A percentile compares a stretch with the other conserved stretches of the same genome.
Evolutionary conservation across 2,113 vertebrate species (phyloP).

Genomic region (Cisticola juncidis): DNA sequence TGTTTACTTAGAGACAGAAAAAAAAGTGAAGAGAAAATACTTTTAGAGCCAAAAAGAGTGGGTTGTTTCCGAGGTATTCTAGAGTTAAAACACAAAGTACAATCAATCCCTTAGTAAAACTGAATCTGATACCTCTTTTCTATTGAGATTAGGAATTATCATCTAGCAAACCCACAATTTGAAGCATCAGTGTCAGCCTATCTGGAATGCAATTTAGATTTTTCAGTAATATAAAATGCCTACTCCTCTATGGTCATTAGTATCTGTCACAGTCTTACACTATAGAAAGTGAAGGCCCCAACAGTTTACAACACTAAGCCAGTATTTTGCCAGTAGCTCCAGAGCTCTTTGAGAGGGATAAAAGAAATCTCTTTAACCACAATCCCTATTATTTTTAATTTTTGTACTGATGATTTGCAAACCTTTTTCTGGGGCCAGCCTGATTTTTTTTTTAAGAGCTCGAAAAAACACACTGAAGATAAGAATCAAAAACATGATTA

Average conservation of each 20-base stretch:
- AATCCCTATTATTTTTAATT: not conserved
- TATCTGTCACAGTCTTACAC: slow-evolving; percentile 45
- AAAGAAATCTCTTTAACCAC: not conserved
- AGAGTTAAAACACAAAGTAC: slow-evolving; percentile 49
- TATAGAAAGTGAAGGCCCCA: slow-evolving; percentile 17
- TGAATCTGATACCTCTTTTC: slow-evolving; percentile 64
- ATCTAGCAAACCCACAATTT: slow-evolving; percentile 50
- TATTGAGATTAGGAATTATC: slow-evolving; percentile 62
- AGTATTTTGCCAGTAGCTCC: not conserved
- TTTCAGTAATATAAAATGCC: slow-evolving; percentile 41
- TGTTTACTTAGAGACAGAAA: not conserved
- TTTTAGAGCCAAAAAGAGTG: not conserved
- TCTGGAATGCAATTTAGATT: slow-evolving; percentile 57
- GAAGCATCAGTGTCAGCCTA: slow-evolving; percentile 56
- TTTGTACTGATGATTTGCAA: not conserved
- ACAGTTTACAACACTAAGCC: not conserved
- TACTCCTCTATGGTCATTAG: slow-evolving; percentile 45
- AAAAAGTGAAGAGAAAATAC: not conserved
- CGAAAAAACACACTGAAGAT: not conserved
- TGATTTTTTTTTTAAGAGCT: not conserved
- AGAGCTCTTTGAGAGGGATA: not conserved
- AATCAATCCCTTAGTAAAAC: slow-evolving; percentile 51
- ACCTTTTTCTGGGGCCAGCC: not conserved
- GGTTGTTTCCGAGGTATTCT: slow-evolving; percentile 2
- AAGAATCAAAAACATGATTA: not conserved